These are phyloP conservation scores for Apamea epomidion DNA, from an alignment of 2,888 invertebrate genomes.

Conservation along the genomic window DNA sequence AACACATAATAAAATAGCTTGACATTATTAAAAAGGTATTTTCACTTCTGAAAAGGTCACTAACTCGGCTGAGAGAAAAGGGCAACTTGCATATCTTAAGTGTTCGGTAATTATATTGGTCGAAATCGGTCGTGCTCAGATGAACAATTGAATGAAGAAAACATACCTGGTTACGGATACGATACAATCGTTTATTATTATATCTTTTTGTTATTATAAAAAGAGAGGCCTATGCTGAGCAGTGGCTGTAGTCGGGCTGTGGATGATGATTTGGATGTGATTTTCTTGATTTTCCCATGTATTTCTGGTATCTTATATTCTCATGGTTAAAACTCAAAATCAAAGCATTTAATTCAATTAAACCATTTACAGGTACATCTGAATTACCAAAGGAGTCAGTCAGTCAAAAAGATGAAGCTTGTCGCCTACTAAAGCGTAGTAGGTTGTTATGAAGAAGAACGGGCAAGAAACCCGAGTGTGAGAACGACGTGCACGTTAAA, in stretches of 20 bases:
- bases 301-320: background rate
- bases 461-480: background rate
- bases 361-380: background rate
- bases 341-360: background rate
- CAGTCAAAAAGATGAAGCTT: background rate
- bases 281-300: background rate
- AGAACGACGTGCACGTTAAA: background rate
- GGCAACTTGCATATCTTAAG: slow-evolving; percentile 11
- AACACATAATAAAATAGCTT: slow-evolving; percentile 16
- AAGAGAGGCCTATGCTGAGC: background rate
- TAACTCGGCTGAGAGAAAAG: slow-evolving; percentile 1
- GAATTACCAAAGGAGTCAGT: background rate
- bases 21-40: slow-evolving; percentile 33
- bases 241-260: background rate
- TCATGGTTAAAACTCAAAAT: background rate
- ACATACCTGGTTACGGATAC: background rate
- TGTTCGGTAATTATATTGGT: slow-evolving; percentile 3
- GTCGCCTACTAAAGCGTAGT: background rate
- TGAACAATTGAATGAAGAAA: slow-evolving; percentile 15
- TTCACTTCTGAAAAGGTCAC: slow-evolving; percentile 24
- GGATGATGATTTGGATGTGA: background rate
- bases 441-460: background rate
- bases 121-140: background rate
- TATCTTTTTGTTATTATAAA: background rate
- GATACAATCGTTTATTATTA: background rate